Conservation (phyloP, 2,797 vertebrate species). For the Ctenosaura bakeri region DNA sequence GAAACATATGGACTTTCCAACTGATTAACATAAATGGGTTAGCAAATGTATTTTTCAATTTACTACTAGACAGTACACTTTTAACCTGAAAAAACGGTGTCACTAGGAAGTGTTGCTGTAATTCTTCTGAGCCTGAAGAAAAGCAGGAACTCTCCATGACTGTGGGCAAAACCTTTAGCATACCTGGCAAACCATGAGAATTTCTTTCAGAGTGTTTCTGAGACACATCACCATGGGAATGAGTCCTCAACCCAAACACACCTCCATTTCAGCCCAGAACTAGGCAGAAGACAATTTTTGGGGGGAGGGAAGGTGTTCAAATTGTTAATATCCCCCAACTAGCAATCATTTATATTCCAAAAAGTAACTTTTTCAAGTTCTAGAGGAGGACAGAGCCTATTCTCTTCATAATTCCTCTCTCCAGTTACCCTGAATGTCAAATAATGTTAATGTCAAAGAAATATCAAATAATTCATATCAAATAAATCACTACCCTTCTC, state of each 20-base stretch:
- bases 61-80: not conserved
- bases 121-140: not conserved
- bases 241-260: not conserved
- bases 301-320: too few species aligned
- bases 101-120: not conserved
- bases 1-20: not conserved
- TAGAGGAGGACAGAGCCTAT: too few species aligned
- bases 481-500: not conserved
- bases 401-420: not conserved
- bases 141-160: not conserved
- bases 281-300: too few species aligned
- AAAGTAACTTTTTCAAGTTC: too few species aligned
- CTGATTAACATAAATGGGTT: not conserved
- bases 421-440: not conserved
- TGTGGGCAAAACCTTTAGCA: not conserved
- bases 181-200: not conserved
- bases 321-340: too few species aligned
- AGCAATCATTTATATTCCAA: too few species aligned
- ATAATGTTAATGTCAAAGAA: not conserved
- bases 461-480: not conserved
- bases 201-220: not conserved
- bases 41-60: not conserved
- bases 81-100: not conserved
- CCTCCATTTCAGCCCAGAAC: too few species aligned
- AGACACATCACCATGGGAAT: not conserved